phyloP scores from a whole-genome alignment of 2,797 vertebrate genomes.

The Pangasius krempfi region DNA sequence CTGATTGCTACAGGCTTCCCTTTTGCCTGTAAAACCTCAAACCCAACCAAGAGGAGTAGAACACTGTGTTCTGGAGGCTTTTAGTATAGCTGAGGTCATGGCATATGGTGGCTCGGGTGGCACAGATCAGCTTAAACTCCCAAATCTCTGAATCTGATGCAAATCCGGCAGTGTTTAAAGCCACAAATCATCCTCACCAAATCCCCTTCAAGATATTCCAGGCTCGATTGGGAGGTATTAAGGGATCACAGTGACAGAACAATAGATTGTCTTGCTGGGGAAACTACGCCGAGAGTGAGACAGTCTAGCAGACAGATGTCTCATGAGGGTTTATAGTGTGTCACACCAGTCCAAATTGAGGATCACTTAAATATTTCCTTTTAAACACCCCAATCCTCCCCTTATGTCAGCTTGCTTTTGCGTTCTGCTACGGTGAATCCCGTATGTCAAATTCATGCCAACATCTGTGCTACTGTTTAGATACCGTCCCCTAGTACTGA shows the following conservation, averaged over 20 bases:
- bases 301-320: constrained; percentile 61
- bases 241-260: constrained; percentile 77
- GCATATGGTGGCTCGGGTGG: constrained; percentile 50
- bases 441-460: constrained; percentile 60
- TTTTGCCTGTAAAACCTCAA: constrained; percentile 17
- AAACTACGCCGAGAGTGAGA: constrained; percentile 47
- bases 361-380: constrained; percentile 49
- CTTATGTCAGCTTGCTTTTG: constrained; percentile 23
- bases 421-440: constrained; percentile 60
- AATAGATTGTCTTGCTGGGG: constrained; percentile 72
- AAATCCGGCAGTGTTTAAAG: constrained; percentile 81
- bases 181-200: constrained; percentile 79
- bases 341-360: constrained; percentile 46
- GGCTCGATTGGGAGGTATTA: constrained; percentile 80
- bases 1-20: not conserved
- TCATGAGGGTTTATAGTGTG: constrained; percentile 57
- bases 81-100: constrained; percentile 22
- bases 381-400: not conserved
- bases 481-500: constrained; percentile 29
- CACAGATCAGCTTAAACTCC: constrained; percentile 71
- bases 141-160: constrained; percentile 78
- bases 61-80: constrained; percentile 24
- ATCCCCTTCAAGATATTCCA: constrained; percentile 83
- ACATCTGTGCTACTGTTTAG: constrained; percentile 64
- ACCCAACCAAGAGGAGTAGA: not conserved